Evolutionary conservation across 1,140 invertebrate species (phyloP).

Genomic region (Bombus haemorrhoidalis): DNA sequence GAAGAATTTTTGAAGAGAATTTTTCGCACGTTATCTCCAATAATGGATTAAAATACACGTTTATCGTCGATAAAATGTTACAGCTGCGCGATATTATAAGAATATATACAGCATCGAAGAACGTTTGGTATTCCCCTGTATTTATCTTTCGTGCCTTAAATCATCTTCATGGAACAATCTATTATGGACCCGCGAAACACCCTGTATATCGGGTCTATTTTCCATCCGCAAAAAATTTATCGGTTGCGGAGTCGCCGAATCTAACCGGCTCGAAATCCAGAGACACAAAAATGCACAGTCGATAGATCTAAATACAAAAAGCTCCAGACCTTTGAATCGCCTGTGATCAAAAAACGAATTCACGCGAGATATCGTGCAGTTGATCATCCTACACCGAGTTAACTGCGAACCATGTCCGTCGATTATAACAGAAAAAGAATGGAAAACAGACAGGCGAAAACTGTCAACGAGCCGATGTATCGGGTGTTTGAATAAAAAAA

Average conservation of each 20-base stretch:
- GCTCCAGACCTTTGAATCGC: background rate
- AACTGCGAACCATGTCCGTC: background rate
- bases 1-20: background rate
- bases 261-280: background rate
- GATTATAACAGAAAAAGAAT: background rate
- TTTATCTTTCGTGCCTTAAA: background rate
- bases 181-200: background rate
- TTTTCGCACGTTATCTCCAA: no score
- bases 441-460: background rate
- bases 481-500: background rate
- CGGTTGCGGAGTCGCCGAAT: background rate
- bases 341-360: conserved; percentile 7
- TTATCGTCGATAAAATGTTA: background rate
- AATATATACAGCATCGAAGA: background rate
- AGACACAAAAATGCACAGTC: background rate
- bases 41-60: background rate
- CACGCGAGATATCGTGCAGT: background rate
- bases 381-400: background rate
- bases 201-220: background rate
- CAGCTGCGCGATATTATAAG: no score
- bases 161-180: background rate
- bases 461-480: background rate
- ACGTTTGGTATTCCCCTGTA: background rate
- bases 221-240: background rate
- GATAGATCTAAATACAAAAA: background rate